These are phyloP conservation scores for Pachycephala philippinensis DNA, from an alignment of 2,113 vertebrate species.

Conservation along the genomic window DNA sequence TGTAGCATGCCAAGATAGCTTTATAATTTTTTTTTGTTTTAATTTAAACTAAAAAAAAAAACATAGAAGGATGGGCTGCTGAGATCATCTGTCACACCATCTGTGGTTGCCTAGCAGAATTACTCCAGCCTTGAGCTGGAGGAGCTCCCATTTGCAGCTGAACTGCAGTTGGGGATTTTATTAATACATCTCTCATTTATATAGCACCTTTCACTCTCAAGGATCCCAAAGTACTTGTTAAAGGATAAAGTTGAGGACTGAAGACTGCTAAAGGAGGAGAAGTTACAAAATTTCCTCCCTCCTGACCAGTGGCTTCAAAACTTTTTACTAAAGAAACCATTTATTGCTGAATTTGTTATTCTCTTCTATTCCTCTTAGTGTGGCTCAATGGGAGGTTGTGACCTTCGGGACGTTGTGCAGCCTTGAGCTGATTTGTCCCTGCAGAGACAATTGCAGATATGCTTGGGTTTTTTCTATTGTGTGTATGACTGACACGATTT, in stretches of 20 bases:
- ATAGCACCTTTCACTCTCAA: constrained; percentile 63
- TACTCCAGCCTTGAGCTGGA: constrained; percentile 61
- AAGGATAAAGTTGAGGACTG: constrained; percentile 36
- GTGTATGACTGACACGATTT: neutral
- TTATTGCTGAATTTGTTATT: constrained; percentile 2
- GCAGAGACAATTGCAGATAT: neutral
- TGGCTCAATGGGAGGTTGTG: constrained; percentile 4
- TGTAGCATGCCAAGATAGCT: constrained; percentile 40
- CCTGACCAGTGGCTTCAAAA: neutral
- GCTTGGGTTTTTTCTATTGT: neutral
- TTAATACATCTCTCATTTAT: constrained; percentile 70
- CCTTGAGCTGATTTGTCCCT: neutral
- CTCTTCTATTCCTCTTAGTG: neutral
- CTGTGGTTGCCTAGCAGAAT: constrained; percentile 64
- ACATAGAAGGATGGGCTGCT: constrained; percentile 58
- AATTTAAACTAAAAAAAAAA: constrained; percentile 65
- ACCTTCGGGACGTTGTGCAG: neutral
- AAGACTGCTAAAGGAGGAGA: neutral
- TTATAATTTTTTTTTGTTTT: constrained; percentile 60
- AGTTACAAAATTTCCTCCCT: neutral
- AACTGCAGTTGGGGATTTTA: constrained; percentile 62
- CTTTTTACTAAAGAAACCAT: neutral
- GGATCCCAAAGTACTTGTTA: constrained; percentile 60
- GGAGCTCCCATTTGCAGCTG: constrained; percentile 49
- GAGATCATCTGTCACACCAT: constrained; percentile 73